Evolutionary conservation across 2,113 vertebrate genomes (phyloP).

Genomic region (Corydoras maculifer): DNA sequence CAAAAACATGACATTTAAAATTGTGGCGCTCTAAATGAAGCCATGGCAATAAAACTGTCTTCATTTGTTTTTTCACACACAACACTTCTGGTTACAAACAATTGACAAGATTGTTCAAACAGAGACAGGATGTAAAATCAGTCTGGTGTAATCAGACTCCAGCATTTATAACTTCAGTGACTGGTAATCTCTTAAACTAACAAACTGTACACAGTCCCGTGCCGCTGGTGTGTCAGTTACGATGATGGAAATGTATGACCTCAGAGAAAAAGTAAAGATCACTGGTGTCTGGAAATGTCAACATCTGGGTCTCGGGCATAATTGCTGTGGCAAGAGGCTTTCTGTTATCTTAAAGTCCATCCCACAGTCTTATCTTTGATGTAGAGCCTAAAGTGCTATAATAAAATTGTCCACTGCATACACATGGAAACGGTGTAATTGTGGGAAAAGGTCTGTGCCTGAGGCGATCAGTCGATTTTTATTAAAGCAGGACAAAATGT

Average conservation of each 20-base stretch:
- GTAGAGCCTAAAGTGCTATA: conserved; percentile 29
- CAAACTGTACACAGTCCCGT: conserved; percentile 33
- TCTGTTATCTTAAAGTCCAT: conserved; percentile 43
- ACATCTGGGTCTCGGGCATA: conserved; percentile 32
- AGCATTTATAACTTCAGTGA: conserved; percentile 21
- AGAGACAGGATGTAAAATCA: conserved; percentile 9
- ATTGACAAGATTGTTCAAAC: conserved; percentile 25
- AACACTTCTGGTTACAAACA: not conserved
- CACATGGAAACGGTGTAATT: conserved; percentile 22
- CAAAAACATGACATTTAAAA: not conserved
- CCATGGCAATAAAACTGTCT: not conserved
- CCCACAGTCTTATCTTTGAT: conserved; percentile 33
- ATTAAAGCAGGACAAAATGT: conserved; percentile 24
- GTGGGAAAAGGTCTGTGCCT: conserved; percentile 4
- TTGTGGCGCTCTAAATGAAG: not conserved
- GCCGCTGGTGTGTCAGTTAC: conserved; percentile 19
- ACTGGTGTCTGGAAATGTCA: conserved; percentile 45
- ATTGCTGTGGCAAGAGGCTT: conserved; percentile 28
- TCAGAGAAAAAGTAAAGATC: conserved; percentile 36
- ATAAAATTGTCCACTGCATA: conserved; percentile 29
- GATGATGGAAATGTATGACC: conserved; percentile 27
- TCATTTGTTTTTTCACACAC: not conserved
- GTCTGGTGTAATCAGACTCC: conserved; percentile 15
- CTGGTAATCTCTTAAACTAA: conserved; percentile 39
- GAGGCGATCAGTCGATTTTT: conserved; percentile 22